Conservation (phyloP, 2,888 invertebrate genomes). For the Sipha maydis region DNA sequence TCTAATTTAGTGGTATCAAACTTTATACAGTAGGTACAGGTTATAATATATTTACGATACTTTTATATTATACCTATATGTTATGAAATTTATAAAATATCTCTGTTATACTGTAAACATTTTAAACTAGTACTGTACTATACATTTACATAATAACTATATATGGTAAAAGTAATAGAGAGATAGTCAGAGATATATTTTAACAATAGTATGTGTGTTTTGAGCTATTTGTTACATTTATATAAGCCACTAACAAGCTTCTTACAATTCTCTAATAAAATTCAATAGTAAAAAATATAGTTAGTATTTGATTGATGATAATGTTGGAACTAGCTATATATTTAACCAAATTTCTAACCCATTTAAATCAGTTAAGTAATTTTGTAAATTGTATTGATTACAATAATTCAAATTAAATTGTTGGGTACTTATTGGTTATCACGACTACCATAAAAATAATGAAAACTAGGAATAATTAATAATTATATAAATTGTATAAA, state of each 20-base stretch:
- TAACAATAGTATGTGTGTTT: not conserved
- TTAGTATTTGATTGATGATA: constrained; percentile 47
- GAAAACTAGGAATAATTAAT: too few relatives aligned
- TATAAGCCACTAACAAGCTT: not conserved
- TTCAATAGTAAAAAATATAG: constrained; percentile 28
- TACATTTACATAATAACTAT: too few relatives aligned
- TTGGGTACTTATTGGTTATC: too few relatives aligned
- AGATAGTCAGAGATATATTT: too few relatives aligned
- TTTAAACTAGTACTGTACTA: too few relatives aligned
- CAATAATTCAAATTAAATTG: not conserved
- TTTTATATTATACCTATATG: too few relatives aligned
- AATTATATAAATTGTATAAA: too few relatives aligned
- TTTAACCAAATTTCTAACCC: not conserved
- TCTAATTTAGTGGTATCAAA: not conserved
- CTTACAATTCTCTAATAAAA: not conserved
- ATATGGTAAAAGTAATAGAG: too few relatives aligned
- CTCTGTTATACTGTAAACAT: too few relatives aligned
- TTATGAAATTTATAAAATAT: too few relatives aligned
- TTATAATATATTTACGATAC: too few relatives aligned
- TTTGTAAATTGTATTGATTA: not conserved
- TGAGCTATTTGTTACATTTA: not conserved
- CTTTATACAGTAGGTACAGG: not conserved
- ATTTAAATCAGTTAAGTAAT: not conserved
- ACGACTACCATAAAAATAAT: too few relatives aligned
- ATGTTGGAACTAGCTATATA: constrained; percentile 59